Conservation (phyloP, 2,113 vertebrate species). For the Rhadina sibilatrix region DNA sequence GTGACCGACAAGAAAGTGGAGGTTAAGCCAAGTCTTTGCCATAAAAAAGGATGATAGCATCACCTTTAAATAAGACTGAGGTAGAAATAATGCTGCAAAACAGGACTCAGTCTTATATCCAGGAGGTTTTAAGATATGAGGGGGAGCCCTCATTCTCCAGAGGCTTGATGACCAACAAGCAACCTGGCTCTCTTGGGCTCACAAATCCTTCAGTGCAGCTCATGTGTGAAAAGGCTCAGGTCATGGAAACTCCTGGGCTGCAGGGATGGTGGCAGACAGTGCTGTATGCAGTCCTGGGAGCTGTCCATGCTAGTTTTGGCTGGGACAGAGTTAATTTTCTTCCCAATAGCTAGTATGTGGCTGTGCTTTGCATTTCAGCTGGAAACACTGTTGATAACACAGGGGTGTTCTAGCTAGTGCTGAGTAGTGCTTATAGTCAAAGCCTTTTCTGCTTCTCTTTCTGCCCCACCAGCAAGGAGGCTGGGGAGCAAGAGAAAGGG, state of each 20-base stretch:
- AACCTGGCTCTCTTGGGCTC: neutral
- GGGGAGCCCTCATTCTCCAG: neutral
- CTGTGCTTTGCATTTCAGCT: neutral
- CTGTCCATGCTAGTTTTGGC: neutral
- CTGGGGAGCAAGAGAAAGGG: neutral
- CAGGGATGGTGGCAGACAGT: neutral
- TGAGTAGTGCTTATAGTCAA: neutral
- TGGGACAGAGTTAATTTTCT: neutral
- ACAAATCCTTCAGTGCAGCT: neutral
- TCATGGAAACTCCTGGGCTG: neutral
- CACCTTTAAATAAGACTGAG: neutral
- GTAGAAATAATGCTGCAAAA: neutral
- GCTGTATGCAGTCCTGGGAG: neutral
- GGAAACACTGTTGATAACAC: neutral
- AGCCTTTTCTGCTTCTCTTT: neutral
- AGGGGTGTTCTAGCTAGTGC: neutral
- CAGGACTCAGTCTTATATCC: neutral
- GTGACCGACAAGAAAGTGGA: neutral
- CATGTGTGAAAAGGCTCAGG: neutral
- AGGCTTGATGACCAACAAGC: neutral
- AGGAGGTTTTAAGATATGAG: neutral
- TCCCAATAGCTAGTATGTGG: neutral
- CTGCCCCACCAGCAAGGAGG: rapidly evolving
- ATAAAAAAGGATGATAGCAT: neutral
- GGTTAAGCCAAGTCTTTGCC: neutral